These are phyloP conservation scores for Pachypeltis micranthus DNA, from an alignment of 1,140 invertebrate genomes.

Conservation along the genomic window DNA sequence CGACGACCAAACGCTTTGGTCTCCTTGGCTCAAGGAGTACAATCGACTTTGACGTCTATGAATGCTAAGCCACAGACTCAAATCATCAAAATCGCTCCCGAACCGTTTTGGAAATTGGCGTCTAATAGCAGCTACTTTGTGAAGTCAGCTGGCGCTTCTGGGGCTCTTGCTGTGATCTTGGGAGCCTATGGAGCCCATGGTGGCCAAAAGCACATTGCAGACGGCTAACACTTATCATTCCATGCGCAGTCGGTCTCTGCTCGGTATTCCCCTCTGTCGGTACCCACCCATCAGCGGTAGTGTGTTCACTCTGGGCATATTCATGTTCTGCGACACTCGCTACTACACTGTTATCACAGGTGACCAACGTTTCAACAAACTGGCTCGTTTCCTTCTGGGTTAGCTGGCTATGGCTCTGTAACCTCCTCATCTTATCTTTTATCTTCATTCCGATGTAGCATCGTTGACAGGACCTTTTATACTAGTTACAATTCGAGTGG, in stretches of 20 bases:
- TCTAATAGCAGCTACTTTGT: constrained; percentile 38
- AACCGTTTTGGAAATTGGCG: constrained; percentile 26
- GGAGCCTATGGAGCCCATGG: constrained; percentile 81
- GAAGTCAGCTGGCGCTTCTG: constrained; percentile 60
- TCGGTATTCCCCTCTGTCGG: constrained; percentile 61
- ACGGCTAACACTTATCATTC: constrained; percentile 84
- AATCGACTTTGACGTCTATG: not conserved
- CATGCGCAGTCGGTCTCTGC: constrained; percentile 67
- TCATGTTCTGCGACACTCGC: constrained; percentile 77
- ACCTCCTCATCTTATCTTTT: too few species aligned
- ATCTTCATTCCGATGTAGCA: too few species aligned
- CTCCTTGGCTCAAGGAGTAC: not conserved
- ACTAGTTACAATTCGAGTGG: too few species aligned
- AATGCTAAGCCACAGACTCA: constrained; percentile 5
- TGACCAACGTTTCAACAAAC: constrained; percentile 50
- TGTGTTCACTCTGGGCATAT: constrained; percentile 62
- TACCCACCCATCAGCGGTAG: constrained; percentile 57
- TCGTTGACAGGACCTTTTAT: too few species aligned
- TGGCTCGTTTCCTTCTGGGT: constrained; percentile 76
- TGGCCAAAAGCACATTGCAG: constrained; percentile 59
- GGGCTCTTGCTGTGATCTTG: constrained; percentile 70
- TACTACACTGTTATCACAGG: constrained; percentile 80
- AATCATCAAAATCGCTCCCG: constrained; percentile 24
- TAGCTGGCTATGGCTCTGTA: constrained; percentile 75
- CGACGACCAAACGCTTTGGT: not conserved